Evolutionary conservation across 2,888 invertebrate genomes (phyloP), one percentile per base, ranked within the genome.

Genomic region (Hemistola chrysoprasaria): DNA sequence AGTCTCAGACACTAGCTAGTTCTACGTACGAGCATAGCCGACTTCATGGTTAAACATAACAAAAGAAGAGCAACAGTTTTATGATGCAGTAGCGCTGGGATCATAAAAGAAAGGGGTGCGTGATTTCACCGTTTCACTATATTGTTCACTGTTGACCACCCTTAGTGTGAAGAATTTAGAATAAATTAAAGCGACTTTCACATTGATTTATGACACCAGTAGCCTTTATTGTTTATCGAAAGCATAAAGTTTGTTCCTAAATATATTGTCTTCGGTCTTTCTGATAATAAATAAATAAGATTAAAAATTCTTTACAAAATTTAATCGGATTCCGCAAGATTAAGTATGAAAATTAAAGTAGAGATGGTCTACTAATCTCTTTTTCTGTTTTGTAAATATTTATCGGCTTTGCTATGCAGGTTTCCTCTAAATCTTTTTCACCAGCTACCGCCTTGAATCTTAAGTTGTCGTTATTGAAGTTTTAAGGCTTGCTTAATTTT

Each of bases 31-130:
- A n/a, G n/a, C n/a, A 16, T 16, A 2, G 52, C 46, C 39, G 16
- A 38, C 26, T 35, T 44, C 33, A 49, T 38, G 31, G 47, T 22
- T 10, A 8, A 16, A 16, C 3, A 16, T 16, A 25, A 49, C 33
- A 51, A 46, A 34, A 44, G 41, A 52, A 45, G 62, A 67, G 69
- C 78, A 75, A 78, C 56, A 68, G 67, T 71, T 82, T 82, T 81
- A 83, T 77, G 65, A 65, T 54, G 59, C 77, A 78, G 85, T 82
- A 85, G 85, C 78, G 85, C 78, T 49, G 48, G 55, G 41, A 51
- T 59, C 59, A 57, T 72, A 70, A 71, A 73, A 68, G 74, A 78
- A 80, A 81, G 73, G 71, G 68, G 61, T 74, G 53, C 60, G 48
- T 16, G 16, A 16, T 16, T 53, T 64, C 56, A 61, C 69, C 59